phyloP scores from a whole-genome alignment of 2,888 invertebrate species.

The Minunthozetes semirufus region DNA sequence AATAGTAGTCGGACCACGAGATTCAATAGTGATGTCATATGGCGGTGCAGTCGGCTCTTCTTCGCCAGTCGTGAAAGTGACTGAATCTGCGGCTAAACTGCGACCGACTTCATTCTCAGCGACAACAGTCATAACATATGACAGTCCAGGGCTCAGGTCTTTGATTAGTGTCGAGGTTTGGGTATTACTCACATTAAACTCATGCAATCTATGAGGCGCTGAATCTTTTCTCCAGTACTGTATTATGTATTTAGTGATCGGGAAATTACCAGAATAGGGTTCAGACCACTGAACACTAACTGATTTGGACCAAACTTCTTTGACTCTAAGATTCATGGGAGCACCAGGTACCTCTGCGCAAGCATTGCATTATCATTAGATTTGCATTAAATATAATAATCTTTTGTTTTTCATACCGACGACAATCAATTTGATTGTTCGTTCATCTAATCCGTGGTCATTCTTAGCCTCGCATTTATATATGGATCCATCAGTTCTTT shows the following conservation, averaged over 20 bases:
- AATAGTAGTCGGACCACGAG: constrained; percentile 41
- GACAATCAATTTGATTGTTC: constrained; percentile 42
- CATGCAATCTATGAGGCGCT: constrained; percentile 41
- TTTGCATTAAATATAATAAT: not conserved
- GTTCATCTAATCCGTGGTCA: constrained; percentile 42
- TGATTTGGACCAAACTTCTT: constrained; percentile 43
- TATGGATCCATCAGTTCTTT: constrained; percentile 42
- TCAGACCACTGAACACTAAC: constrained; percentile 43
- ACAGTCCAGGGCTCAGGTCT: constrained; percentile 41
- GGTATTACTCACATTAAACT: constrained; percentile 42
- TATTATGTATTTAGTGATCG: constrained; percentile 41
- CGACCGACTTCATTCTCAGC: constrained; percentile 44
- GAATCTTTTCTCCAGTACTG: constrained; percentile 43
- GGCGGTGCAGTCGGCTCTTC: constrained; percentile 43
- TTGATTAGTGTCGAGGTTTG: constrained; percentile 42
- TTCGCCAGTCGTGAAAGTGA: constrained; percentile 43
- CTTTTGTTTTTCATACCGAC: constrained; percentile 40
- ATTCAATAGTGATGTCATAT: constrained; percentile 41
- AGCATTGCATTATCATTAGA: not conserved
- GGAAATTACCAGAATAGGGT: constrained; percentile 42
- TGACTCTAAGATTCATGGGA: constrained; percentile 41
- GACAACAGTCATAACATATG: constrained; percentile 42
- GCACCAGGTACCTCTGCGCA: constrained; percentile 42
- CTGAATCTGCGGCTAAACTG: constrained; percentile 41
- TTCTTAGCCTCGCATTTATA: constrained; percentile 43